These are phyloP conservation scores for Triops longicaudatus DNA, from an alignment of 1,140 invertebrate genomes.

Conservation along the genomic window DNA sequence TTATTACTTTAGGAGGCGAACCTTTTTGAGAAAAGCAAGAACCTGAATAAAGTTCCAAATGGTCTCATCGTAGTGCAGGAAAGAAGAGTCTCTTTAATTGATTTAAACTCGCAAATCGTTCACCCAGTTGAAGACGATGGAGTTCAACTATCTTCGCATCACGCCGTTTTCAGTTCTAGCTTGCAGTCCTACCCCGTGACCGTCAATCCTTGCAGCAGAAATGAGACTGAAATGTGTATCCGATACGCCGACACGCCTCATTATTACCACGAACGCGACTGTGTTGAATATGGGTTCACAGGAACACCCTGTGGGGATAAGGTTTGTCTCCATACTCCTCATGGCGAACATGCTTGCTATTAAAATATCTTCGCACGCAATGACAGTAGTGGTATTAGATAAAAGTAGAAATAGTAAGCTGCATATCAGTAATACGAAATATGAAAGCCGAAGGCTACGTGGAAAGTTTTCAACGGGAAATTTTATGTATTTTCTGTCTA, in stretches of 20 bases:
- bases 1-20: background rate
- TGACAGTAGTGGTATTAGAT: no score
- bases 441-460: no score
- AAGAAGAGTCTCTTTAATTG: background rate
- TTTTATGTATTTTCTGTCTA: no score
- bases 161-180: background rate
- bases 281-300: background rate
- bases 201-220: background rate
- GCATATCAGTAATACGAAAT: no score
- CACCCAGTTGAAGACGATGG: background rate
- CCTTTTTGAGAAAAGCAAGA: background rate
- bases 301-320: background rate
- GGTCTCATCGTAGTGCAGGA: background rate
- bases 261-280: background rate
- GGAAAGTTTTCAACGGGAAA: no score
- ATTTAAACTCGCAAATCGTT: background rate
- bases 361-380: background rate
- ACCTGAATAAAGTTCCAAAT: background rate
- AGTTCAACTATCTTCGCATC: background rate
- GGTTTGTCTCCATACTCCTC: background rate
- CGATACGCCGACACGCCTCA: background rate
- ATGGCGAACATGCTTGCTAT: background rate
- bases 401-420: no score
- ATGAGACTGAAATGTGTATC: background rate
- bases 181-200: background rate